Conservation (phyloP, 1,140 invertebrate species). For the Venturia canescens region DNA sequence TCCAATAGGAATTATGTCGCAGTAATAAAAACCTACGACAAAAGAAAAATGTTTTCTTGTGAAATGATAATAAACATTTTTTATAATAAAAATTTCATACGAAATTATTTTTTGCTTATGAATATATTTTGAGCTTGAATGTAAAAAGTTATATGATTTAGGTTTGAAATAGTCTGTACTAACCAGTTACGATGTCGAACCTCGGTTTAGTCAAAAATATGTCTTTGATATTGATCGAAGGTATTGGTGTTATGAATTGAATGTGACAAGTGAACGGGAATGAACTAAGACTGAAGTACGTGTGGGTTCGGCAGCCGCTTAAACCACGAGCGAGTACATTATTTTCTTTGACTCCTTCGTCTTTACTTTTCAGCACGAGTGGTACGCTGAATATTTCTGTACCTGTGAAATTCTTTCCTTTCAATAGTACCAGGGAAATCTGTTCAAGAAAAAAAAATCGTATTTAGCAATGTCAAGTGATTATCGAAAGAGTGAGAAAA, state of each 20-base stretch:
- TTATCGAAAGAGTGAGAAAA: no score
- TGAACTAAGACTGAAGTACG: constrained; percentile 67
- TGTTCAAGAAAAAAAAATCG: constrained; percentile 46
- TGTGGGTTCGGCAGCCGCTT: constrained; percentile 70
- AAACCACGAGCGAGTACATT: constrained; percentile 73
- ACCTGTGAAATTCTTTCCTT: constrained; percentile 73
- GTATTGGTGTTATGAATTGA: constrained; percentile 66
- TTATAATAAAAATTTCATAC: not conserved
- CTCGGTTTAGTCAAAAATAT: constrained; percentile 74
- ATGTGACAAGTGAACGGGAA: constrained; percentile 75
- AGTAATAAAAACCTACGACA: constrained; percentile 72
- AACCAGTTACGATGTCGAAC: constrained; percentile 75
- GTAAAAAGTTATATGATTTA: not conserved
- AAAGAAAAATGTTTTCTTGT: constrained; percentile 2
- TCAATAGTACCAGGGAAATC: constrained; percentile 68
- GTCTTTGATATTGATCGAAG: constrained; percentile 68
- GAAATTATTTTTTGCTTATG: no score
- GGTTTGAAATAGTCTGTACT: constrained; percentile 42
- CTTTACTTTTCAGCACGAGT: constrained; percentile 70
- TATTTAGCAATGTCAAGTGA: constrained; percentile 20
- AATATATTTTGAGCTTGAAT: not conserved
- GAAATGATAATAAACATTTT: not conserved
- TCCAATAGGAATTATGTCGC: constrained; percentile 73
- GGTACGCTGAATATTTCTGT: constrained; percentile 72
- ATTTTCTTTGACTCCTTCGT: constrained; percentile 73